Base-by-base conservation (phyloP, 2,888 invertebrate species). In the Caenorhabditis angaria region DNA sequence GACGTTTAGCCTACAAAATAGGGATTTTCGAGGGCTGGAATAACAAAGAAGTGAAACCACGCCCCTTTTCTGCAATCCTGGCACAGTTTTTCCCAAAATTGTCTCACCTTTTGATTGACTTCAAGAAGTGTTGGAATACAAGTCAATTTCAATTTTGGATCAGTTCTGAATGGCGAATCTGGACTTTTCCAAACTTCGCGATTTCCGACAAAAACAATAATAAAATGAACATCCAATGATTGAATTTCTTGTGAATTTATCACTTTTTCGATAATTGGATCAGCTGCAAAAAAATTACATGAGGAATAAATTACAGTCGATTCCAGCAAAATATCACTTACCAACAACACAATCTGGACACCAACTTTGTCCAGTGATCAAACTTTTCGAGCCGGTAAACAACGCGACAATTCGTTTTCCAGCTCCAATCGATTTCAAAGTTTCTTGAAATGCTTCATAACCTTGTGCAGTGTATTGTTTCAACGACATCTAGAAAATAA, bases 281-380 rank as follows among this genome's bases (percentile, higher is more conserved):
- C 82, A 28, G 82, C 82, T 79, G 60, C 50, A 78, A 70, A 35
- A 29, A 41, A 58, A 4, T 24, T 28, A 3, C 10, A 22, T 51
- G 12, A 24, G 6, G 20, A n/a, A n/a, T n/a, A n/a, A 25, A 32
- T n/a, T 22, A n/a, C 12, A 27, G 12, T 14, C 4, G 2, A 41
- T 41, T 18, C 20, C 12, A 41, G n/a, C 14, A 32, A n/a, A 56
- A 6, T 5, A 25, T 12, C 14, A 28, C 57, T 29, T 24, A 68
- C 64, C 69, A n/a, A 59, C 57, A 18, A 80, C 82, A 69, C 83
- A 83, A 69, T 83, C 83, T 32, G 83, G 82, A 55, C 83, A 83
- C 83, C 83, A 83, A 57, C 78, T 80, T 41, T 74, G 55, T 28
- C 82, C 82, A 4, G 78, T 77, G 8, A 61, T 63, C 25, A 69